Conservation (phyloP, 1,140 invertebrate genomes). For the Linepithema humile region DNA sequence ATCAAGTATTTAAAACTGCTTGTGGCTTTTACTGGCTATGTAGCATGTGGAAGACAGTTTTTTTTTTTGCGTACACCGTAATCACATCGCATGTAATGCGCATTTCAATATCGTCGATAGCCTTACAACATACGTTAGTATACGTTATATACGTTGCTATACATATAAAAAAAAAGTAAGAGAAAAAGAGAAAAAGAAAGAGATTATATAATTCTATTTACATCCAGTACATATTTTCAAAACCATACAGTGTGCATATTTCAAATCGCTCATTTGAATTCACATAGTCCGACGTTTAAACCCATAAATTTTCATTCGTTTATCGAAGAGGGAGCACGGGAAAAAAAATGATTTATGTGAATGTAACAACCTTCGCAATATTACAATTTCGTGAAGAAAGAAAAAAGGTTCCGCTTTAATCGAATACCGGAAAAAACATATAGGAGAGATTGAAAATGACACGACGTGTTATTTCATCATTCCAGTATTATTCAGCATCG, state of each 20-base stretch:
- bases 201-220: conserved; percentile 47
- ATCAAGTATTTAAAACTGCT: conserved; percentile 35
- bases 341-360: background rate
- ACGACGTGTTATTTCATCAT: conserved; percentile 70
- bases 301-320: background rate
- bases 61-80: conserved; percentile 12
- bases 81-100: conserved; percentile 30
- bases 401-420: background rate
- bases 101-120: conserved; percentile 13
- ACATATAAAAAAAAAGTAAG: too few relatives aligned
- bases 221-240: conserved; percentile 12
- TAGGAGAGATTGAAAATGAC: conserved; percentile 40
- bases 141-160: too few relatives aligned
- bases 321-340: background rate
- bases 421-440: background rate
- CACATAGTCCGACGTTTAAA: conserved; percentile 1
- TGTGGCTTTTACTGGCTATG: too few relatives aligned
- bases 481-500: conserved; percentile 74
- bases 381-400: background rate
- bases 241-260: background rate
- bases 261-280: conserved; percentile 10
- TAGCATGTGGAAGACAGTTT: conserved; percentile 28
- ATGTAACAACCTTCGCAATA: background rate
- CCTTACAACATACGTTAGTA: conserved; percentile 14
- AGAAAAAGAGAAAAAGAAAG: too few relatives aligned